A percentile compares a stretch with the other conserved stretches of the same genome.
Conservation (phyloP, 2,113 vertebrate species). For the Taxidea taxus region DNA sequence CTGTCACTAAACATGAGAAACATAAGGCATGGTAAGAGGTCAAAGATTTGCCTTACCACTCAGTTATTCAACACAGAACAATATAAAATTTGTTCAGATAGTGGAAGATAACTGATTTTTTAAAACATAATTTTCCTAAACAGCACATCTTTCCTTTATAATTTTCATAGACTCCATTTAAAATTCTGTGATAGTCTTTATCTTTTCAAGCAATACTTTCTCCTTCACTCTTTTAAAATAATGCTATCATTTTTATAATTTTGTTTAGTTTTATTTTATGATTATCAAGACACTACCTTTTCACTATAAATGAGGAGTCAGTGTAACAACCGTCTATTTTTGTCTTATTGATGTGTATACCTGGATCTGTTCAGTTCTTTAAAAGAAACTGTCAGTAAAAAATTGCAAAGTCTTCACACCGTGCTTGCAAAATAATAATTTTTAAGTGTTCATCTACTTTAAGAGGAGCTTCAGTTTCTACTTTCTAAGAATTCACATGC, state of each 20-base stretch:
- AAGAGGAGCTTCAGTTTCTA: not conserved
- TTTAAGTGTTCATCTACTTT: not conserved
- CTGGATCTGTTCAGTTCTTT: not conserved
- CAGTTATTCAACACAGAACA: not conserved
- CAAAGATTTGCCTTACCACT: not conserved
- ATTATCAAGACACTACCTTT: not conserved
- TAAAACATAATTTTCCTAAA: not conserved
- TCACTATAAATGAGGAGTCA: not conserved
- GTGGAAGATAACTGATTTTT: not conserved
- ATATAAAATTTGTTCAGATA: not conserved
- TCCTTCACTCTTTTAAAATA: not conserved
- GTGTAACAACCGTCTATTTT: not conserved
- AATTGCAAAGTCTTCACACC: not conserved
- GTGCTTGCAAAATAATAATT: not conserved
- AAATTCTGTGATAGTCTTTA: not conserved
- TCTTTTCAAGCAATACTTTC: not conserved
- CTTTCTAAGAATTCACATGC: not conserved
- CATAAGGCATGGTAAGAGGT: not conserved
- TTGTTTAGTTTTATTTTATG: not conserved
- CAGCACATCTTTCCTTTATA: not conserved
- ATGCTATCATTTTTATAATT: not conserved
- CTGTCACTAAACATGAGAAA: conserved; percentile 41
- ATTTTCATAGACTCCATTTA: not conserved
- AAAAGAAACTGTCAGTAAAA: not conserved
- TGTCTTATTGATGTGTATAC: not conserved